Evolutionary conservation across 2,888 invertebrate species (phyloP).

Genomic region (Abrostola triplasia): DNA sequence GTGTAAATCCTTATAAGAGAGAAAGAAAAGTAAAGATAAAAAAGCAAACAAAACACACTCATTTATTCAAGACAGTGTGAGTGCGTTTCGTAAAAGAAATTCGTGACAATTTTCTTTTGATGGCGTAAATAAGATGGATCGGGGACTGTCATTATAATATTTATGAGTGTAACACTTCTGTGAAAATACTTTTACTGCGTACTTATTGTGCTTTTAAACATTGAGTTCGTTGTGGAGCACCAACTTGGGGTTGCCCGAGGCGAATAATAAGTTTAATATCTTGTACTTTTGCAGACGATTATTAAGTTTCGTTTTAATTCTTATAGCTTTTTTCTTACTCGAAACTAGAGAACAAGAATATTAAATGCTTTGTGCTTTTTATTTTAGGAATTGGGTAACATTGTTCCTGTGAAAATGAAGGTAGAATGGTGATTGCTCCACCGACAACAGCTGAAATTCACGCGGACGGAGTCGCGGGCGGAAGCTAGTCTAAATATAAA

Average conservation of each 20-base stretch:
- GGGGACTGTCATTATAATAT: slow-evolving; percentile 38
- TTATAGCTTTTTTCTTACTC: background rate
- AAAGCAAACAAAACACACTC: slow-evolving; percentile 12
- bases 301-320: background rate
- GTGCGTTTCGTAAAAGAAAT: slow-evolving; percentile 22
- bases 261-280: background rate
- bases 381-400: background rate
- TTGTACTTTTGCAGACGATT: background rate
- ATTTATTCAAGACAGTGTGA: slow-evolving; percentile 43
- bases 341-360: background rate
- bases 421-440: too few relatives aligned
- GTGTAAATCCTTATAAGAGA: slow-evolving; percentile 19
- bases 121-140: slow-evolving; percentile 39
- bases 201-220: slow-evolving; percentile 9
- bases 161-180: slow-evolving; percentile 38
- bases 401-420: too few relatives aligned
- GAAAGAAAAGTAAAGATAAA: slow-evolving; percentile 3
- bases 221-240: background rate
- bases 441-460: too few relatives aligned
- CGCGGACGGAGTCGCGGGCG: too few relatives aligned
- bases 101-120: slow-evolving; percentile 41
- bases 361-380: background rate
- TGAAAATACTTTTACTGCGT: slow-evolving; percentile 11
- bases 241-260: background rate
- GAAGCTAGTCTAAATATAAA: too few relatives aligned